phyloP scores from a whole-genome alignment of 2,113 vertebrate genomes.

The Bettongia penicillata region DNA sequence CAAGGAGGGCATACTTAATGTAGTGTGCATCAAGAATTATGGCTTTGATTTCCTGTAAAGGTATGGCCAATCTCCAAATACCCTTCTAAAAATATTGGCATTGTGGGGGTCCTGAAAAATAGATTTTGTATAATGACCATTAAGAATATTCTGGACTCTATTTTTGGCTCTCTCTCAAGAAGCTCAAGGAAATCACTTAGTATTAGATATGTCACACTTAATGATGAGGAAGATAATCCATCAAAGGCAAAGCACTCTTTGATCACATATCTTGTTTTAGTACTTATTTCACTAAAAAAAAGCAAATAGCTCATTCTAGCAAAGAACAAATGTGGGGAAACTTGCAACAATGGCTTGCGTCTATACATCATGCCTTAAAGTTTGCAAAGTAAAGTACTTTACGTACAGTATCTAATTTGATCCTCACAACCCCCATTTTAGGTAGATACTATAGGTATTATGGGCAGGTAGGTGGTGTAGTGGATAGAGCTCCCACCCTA shows the following conservation, averaged over 20 bases:
- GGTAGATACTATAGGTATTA: neutral
- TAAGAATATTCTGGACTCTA: conserved; percentile 20
- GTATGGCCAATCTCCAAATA: neutral
- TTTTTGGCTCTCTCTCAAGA: neutral
- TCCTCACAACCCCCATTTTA: neutral
- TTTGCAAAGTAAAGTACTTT: neutral
- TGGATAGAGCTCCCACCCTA: too few species aligned
- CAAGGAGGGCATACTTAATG: neutral
- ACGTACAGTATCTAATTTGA: neutral
- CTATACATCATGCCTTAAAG: neutral
- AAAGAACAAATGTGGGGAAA: neutral
- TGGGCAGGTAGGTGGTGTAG: too few species aligned
- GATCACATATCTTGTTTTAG: neutral
- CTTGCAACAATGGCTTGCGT: neutral
- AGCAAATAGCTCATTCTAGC: neutral
- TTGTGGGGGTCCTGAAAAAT: neutral
- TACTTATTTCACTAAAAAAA: neutral
- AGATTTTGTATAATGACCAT: neutral
- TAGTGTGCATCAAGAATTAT: neutral
- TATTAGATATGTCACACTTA: neutral
- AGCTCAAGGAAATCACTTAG: neutral
- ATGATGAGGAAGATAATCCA: neutral
- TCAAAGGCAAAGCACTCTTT: neutral
- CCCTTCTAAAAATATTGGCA: conserved; percentile 4
- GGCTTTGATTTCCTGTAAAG: conserved; percentile 15